Evolutionary conservation across 2,888 invertebrate genomes (phyloP).

Genomic region (Steromphala cineraria): DNA sequence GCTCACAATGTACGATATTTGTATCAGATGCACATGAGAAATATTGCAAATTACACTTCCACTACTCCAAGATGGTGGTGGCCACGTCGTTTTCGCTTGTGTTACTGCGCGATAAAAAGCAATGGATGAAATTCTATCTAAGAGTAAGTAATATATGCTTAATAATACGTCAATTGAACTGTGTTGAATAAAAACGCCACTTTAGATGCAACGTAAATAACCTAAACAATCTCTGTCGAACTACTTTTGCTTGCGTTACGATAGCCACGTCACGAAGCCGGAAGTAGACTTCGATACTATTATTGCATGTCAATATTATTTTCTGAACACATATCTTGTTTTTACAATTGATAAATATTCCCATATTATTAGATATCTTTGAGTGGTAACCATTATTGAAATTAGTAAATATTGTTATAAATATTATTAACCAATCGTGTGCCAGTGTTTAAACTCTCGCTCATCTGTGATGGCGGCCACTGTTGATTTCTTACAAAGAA

Average conservation of each 20-base stretch:
- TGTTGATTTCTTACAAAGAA: background rate
- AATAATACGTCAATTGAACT: too few relatives aligned
- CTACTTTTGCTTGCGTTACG: conserved; percentile 12
- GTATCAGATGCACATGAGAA: background rate
- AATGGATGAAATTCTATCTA: too few relatives aligned
- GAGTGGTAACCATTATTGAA: too few relatives aligned
- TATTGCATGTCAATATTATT: background rate
- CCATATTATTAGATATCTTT: too few relatives aligned
- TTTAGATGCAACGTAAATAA: background rate
- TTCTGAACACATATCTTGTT: too few relatives aligned
- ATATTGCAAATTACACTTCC: background rate
- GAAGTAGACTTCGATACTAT: background rate
- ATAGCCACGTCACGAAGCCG: conserved; percentile 18
- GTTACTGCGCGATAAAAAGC: conserved; percentile 26
- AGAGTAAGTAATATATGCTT: too few relatives aligned
- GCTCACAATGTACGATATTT: too few relatives aligned
- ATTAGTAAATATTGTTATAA: too few relatives aligned
- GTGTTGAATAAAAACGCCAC: background rate
- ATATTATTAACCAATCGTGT: background rate
- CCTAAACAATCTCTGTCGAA: background rate
- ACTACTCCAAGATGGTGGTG: conserved; percentile 38
- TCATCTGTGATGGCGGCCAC: background rate
- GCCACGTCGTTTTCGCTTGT: conserved; percentile 40
- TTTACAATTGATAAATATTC: too few relatives aligned
- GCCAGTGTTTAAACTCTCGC: background rate